A percentile compares a stretch with the other conserved stretches of the same genome.
Conservation (phyloP, 1,140 invertebrate genomes). For the Coptotermes formosanus region DNA sequence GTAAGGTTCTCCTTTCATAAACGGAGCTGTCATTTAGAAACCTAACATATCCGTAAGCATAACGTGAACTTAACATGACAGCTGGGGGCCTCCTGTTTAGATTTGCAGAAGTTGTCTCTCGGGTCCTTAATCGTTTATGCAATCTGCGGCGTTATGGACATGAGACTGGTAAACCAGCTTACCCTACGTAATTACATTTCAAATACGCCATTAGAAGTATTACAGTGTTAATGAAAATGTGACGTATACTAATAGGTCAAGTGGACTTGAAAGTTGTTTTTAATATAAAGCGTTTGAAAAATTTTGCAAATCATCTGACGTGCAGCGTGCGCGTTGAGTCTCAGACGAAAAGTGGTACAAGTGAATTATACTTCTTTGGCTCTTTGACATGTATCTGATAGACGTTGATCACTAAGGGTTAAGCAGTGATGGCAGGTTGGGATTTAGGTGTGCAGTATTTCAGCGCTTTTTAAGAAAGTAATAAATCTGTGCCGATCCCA, state of each 20-base stretch:
- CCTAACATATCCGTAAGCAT: no score
- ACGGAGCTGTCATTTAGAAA: no score
- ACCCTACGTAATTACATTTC: neutral
- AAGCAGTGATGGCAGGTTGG: no score
- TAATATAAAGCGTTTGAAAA: neutral
- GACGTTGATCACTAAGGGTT: no score
- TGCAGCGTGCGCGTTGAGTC: no score
- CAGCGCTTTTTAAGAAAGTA: no score
- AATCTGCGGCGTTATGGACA: neutral
- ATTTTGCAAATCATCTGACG: neutral
- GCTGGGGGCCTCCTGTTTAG: neutral
- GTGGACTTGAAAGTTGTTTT: neutral
- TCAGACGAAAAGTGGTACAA: no score
- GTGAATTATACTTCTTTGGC: no score
- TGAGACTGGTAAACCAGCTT: neutral
- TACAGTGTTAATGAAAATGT: neutral
- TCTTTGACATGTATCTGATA: no score
- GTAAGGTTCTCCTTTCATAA: no score
- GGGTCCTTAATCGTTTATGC: neutral
- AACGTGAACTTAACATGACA: neutral
- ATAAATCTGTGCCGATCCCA: no score
- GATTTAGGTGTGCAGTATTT: no score
- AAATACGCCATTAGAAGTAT: neutral
- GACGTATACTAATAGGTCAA: neutral
- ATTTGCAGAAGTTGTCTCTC: neutral